Percentiles rank a stretch among this genome's conserved stretches.
These are phyloP conservation scores for Emydocephalus ijimae DNA, from an alignment of 2,113 vertebrate species.

Conservation along the genomic window DNA sequence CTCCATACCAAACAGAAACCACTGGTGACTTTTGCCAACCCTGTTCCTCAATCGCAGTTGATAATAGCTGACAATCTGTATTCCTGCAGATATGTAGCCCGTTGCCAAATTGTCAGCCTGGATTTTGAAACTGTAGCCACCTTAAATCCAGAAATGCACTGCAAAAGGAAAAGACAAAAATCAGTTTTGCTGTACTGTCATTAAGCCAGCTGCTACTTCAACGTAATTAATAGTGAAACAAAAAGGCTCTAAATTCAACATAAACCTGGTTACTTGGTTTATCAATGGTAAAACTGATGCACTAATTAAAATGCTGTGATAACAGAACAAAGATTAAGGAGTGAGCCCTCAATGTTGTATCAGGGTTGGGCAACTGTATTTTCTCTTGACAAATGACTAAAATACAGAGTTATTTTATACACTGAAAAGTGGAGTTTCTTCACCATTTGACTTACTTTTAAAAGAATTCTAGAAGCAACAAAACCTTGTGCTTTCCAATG, in stretches of 20 bases:
- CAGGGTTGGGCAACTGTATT: not conserved
- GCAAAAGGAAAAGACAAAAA: slow-evolving; percentile 40
- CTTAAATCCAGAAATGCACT: slow-evolving; percentile 46
- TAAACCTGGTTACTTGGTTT: not conserved
- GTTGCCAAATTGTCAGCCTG: slow-evolving; percentile 22
- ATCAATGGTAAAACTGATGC: not conserved
- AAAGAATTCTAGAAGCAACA: not conserved
- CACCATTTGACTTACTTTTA: not conserved
- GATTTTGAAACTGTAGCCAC: slow-evolving; percentile 43
- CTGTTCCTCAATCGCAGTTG: slow-evolving; percentile 27
- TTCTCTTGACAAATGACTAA: not conserved
- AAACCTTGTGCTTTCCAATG: not conserved
- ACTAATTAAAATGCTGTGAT: not conserved
- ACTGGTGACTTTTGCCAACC: slow-evolving; percentile 34
- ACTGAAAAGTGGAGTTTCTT: not conserved
- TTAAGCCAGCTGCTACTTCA: not conserved
- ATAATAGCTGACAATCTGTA: slow-evolving; percentile 52
- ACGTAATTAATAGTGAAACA: not conserved
- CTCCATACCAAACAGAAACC: slow-evolving; percentile 15
- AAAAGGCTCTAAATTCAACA: not conserved
- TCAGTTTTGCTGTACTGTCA: not conserved
- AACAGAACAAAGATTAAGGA: not conserved
- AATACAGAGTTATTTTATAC: not conserved
- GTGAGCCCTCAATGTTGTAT: not conserved
- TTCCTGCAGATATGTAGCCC: slow-evolving; percentile 46